Evolutionary conservation across 2,888 invertebrate species (phyloP), one percentile per base, ranked within the genome.

Genomic region (Endomychus coccineus): DNA sequence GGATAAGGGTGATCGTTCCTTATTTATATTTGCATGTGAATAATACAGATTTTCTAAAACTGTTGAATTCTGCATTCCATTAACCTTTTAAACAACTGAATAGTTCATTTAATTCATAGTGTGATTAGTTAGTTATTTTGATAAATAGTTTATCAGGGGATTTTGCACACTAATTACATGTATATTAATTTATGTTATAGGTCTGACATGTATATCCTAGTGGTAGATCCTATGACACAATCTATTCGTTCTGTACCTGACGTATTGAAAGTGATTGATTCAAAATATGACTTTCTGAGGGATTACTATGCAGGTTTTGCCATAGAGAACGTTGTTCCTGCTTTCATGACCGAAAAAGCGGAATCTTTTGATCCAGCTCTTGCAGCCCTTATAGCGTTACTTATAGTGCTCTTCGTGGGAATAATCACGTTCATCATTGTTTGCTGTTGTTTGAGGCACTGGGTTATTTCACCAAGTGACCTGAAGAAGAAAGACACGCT

Each of bases 181-280:
- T 24, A 6, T 23, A 3, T 12, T 32, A 10, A 22, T 12, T 23
- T 23, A 16, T 34, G 32, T 52, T 59, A 23, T 51, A 83, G 87
- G 87, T 85, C 86, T 51, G 90, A 90, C 58, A 77, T 90, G 64
- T 87, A 86, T 55, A 74, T 90, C 40, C 80, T 88, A 57, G 86
- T 86, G 0, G 84, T 90, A 0, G 83, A 89, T 55, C 75, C 77
- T 0, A 66, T 69, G 42, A 78, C 79, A 0, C 80, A 82, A 57
- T 80, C 79, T 33, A 86, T 90, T 33, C 68, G 83, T 2, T 78
- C 84, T 0, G 85, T 88, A 7, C 81, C 83, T 39, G 78, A 81
- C 43, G 82, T 87, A 6, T 67, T 90, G 11, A 83, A 84, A 62
- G 77, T 78, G 4, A 83, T 90, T 38, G 90, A 90, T 66, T 76